A percentile compares a stretch with the other conserved stretches of the same genome.
Evolutionary conservation across 2,888 invertebrate genomes (phyloP).

Genomic region (Ormyrus thymus): DNA sequence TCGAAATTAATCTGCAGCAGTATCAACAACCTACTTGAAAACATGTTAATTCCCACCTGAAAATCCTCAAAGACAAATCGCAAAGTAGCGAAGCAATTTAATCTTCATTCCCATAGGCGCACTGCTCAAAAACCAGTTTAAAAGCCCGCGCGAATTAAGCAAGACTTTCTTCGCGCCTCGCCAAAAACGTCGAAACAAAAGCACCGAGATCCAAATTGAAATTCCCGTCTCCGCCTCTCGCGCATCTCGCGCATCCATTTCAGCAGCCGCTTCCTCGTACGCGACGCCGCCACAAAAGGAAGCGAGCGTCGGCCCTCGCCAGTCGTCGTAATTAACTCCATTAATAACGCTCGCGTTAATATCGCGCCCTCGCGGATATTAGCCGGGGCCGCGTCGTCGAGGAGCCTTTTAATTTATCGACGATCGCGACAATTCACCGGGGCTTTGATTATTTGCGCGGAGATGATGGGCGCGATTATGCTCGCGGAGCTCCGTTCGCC

Average conservation of each 20-base stretch:
- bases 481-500: too few species aligned
- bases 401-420: constrained; percentile 31
- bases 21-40: too few species aligned
- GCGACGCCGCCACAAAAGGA: background rate
- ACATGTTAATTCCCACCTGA: too few species aligned
- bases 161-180: too few species aligned
- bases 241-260: constrained; percentile 36
- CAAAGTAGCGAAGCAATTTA: too few species aligned
- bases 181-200: too few species aligned
- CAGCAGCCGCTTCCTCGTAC: constrained; percentile 27
- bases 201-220: constrained; percentile 36
- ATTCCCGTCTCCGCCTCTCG: constrained; percentile 21
- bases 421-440: background rate
- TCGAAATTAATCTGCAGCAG: too few species aligned
- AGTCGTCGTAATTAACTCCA: constrained; percentile 61
- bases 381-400: background rate
- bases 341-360: constrained; percentile 59
- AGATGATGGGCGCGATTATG: too few species aligned
- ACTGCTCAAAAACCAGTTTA: too few species aligned
- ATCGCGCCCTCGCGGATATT: constrained; percentile 47
- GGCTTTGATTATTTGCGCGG: background rate
- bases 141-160: too few species aligned
- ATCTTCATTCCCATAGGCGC: too few species aligned
- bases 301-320: background rate
- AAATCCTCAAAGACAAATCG: too few species aligned